Evolutionary conservation across 2,888 invertebrate species (phyloP).

Genomic region (Aphidoletes aphidimyza): DNA sequence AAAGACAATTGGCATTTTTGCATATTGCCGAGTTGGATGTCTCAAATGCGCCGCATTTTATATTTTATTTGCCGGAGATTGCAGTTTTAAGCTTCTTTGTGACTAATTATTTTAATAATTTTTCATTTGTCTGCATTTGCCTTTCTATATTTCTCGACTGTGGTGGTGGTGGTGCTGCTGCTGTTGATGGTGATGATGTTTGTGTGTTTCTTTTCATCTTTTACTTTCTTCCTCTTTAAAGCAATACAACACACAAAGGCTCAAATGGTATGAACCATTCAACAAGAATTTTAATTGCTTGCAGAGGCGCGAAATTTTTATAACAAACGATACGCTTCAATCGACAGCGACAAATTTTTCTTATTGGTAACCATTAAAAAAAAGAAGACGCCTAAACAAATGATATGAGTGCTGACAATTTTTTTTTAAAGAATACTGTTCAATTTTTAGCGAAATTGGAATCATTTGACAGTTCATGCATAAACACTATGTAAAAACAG

Average conservation of each 20-base stretch:
- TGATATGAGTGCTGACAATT: neutral
- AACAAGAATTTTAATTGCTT: slow-evolving; percentile 38
- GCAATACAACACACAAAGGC: neutral
- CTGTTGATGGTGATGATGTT: no score
- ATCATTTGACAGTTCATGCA: no score
- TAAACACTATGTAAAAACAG: no score
- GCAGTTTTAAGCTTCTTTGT: slow-evolving; percentile 21
- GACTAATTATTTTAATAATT: slow-evolving; percentile 43
- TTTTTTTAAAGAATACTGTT: neutral
- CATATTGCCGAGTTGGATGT: neutral
- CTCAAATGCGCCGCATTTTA: neutral
- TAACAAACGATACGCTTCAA: slow-evolving; percentile 6
- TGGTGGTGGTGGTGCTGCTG: no score
- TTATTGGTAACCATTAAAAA: neutral
- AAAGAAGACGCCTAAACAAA: slow-evolving; percentile 47
- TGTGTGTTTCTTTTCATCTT: neutral
- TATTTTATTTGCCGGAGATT: slow-evolving; percentile 1
- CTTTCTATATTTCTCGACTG: neutral
- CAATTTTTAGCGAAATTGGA: no score
- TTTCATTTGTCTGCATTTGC: neutral
- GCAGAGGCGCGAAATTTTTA: slow-evolving; percentile 17
- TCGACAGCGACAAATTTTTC: neutral
- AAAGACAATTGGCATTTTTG: slow-evolving; percentile 8
- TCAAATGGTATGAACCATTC: neutral
- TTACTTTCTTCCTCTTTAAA: neutral